Percentiles rank a stretch among this genome's conserved stretches.
These are phyloP conservation scores for Hepsetus odoe DNA, from an alignment of 2,113 vertebrate species.

Conservation along the genomic window DNA sequence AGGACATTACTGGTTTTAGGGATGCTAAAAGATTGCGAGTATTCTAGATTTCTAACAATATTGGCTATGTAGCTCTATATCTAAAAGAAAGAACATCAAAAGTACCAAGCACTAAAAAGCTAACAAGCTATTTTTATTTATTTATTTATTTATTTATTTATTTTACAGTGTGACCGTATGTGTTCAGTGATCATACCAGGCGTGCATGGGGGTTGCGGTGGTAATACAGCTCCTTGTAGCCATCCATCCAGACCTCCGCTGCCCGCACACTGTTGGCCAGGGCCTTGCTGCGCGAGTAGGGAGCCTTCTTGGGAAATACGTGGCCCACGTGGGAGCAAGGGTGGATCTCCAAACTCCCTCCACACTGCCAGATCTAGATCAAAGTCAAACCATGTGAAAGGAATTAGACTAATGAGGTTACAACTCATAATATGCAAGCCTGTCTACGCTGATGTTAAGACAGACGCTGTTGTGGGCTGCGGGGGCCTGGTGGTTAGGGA, in stretches of 20 bases:
- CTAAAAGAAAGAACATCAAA: too few relatives aligned
- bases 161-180: too few relatives aligned
- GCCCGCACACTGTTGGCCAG: constrained; percentile 94
- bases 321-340: constrained; percentile 98
- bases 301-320: constrained; percentile 93
- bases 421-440: constrained; percentile 49
- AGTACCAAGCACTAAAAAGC: too few relatives aligned
- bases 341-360: constrained; percentile 92
- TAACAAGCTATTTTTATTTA: too few relatives aligned
- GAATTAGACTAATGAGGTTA: constrained; percentile 38
- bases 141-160: too few relatives aligned
- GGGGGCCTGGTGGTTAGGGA: too few relatives aligned
- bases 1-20: too few relatives aligned
- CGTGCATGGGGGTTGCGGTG: constrained; percentile 91
- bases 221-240: constrained; percentile 92
- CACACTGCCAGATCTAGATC: constrained; percentile 95
- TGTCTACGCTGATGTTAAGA: constrained; percentile 32
- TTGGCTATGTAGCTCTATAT: too few relatives aligned
- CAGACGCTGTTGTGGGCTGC: too few relatives aligned
- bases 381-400: constrained; percentile 45
- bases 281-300: constrained; percentile 92
- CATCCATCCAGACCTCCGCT: constrained; percentile 97
- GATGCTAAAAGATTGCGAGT: too few relatives aligned
- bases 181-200: constrained; percentile 77
- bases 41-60: too few relatives aligned